phyloP scores from a whole-genome alignment of 2,888 invertebrate species.

The Zonitis immaculata region DNA sequence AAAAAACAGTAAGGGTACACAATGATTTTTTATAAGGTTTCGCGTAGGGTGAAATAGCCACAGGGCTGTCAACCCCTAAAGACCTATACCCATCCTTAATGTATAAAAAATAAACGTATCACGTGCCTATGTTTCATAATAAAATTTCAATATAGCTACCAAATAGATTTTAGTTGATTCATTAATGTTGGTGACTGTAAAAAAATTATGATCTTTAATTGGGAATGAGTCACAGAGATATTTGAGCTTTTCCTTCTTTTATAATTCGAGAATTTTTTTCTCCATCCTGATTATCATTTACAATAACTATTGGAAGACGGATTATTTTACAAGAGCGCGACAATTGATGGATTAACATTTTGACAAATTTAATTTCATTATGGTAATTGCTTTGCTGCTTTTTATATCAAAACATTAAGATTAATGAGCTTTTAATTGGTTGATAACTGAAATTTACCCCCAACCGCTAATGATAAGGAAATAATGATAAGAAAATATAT shows the following conservation, averaged over 20 bases:
- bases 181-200: constrained; percentile 10
- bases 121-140: constrained; percentile 22
- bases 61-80: constrained; percentile 25
- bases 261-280: no score
- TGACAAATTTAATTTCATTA: constrained; percentile 36
- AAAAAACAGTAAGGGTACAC: constrained; percentile 21
- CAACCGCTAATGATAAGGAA: neutral
- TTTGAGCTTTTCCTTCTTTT: neutral
- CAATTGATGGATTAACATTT: constrained; percentile 30
- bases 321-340: constrained; percentile 18
- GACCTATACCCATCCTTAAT: constrained; percentile 16
- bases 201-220: constrained; percentile 5
- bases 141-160: constrained; percentile 19
- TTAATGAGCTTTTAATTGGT: constrained; percentile 36
- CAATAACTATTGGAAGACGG: constrained; percentile 7
- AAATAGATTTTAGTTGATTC: constrained; percentile 2
- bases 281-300: neutral
- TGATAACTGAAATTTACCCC: constrained; percentile 11
- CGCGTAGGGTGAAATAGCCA: constrained; percentile 32
- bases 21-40: constrained; percentile 27
- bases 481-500: no score
- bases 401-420: constrained; percentile 27
- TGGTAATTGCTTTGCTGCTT: constrained; percentile 35
- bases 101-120: constrained; percentile 25
- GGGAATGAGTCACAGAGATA: constrained; percentile 5